phyloP scores from a whole-genome alignment of 2,113 vertebrate species.

The Labeo catla region DNA sequence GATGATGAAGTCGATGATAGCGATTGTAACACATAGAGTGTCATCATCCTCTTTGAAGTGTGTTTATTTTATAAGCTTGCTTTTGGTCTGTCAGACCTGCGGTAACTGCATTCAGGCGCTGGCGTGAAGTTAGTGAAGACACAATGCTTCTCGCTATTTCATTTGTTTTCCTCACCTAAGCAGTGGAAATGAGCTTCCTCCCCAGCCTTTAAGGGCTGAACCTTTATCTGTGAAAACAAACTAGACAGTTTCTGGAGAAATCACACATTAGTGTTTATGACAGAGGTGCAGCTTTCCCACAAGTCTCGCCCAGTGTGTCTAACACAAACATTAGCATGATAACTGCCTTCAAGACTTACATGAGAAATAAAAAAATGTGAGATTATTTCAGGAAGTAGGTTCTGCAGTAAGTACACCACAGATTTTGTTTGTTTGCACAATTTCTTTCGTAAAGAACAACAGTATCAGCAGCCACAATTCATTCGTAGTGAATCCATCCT shows the following conservation, averaged over 20 bases:
- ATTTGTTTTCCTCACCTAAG: conserved; percentile 66
- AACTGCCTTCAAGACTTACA: not conserved
- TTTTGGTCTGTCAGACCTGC: conserved; percentile 72
- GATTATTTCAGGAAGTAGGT: not conserved
- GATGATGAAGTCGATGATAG: not conserved
- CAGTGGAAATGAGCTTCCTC: conserved; percentile 67
- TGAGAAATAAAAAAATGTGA: not conserved
- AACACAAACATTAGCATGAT: conserved; percentile 13
- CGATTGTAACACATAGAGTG: not conserved
- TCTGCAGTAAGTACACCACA: not conserved
- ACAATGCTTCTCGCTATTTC: conserved; percentile 60
- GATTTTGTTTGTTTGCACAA: not conserved
- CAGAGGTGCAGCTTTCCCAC: conserved; percentile 53
- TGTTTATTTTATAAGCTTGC: conserved; percentile 74
- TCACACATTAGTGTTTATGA: conserved; percentile 60
- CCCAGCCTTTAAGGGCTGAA: conserved; percentile 57
- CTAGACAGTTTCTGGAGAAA: conserved; percentile 50
- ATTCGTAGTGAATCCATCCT: conserved; percentile 2
- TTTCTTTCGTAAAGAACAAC: not conserved
- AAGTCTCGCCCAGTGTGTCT: not conserved
- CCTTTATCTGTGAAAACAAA: conserved; percentile 62
- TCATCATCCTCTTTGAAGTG: conserved; percentile 67
- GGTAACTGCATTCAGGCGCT: conserved; percentile 57
- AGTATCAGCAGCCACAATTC: not conserved
- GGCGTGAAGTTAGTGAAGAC: conserved; percentile 53